These are phyloP conservation scores for Pangasius sanitwongsei DNA, from an alignment of 2,797 vertebrate species.

Conservation along the genomic window DNA sequence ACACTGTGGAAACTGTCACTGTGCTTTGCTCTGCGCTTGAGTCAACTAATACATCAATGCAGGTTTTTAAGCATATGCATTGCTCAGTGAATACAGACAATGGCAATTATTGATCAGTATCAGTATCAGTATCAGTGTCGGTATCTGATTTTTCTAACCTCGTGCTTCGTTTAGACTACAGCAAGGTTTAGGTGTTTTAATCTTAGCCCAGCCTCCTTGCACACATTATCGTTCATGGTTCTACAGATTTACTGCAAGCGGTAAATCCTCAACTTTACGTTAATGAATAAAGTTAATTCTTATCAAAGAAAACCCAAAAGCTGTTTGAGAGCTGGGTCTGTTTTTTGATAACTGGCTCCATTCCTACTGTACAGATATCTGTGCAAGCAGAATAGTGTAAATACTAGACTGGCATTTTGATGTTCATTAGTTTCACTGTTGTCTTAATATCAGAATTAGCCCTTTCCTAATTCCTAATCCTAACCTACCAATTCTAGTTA, in stretches of 20 bases:
- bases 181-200: background rate
- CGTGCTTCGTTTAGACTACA: background rate
- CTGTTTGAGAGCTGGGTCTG: background rate
- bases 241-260: background rate
- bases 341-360: background rate
- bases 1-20: background rate
- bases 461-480: too few species aligned
- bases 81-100: background rate
- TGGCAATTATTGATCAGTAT: background rate
- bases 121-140: background rate
- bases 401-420: background rate
- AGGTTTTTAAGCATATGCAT: background rate
- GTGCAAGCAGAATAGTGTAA: background rate
- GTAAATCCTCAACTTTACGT: background rate
- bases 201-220: background rate
- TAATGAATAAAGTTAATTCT: background rate
- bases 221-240: background rate
- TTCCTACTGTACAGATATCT: background rate
- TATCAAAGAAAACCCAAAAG: background rate
- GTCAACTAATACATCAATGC: background rate
- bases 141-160: background rate
- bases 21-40: background rate
- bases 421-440: background rate
- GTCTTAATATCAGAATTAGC: background rate
- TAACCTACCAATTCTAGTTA: too few species aligned